These are phyloP conservation scores for Halcyon smyrnensis DNA, from an alignment of 2,797 vertebrate genomes.

Conservation along the genomic window DNA sequence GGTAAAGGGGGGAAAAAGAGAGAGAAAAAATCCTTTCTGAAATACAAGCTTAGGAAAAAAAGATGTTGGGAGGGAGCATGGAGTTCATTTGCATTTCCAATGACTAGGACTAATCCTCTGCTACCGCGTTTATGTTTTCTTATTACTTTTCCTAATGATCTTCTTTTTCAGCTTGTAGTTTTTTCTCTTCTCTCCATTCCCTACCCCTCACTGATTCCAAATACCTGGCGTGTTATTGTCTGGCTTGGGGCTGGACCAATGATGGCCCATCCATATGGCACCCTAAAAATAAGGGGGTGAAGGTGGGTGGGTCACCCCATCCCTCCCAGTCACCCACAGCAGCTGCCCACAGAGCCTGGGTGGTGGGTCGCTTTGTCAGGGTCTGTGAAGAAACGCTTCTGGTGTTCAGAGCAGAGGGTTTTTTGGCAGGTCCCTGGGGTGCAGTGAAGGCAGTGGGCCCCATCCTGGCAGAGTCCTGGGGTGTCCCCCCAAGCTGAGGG, in stretches of 20 bases:
- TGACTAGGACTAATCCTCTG: slow-evolving; percentile 49
- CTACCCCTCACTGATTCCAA: background rate
- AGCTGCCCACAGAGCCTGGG: background rate
- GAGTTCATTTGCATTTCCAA: slow-evolving; percentile 70
- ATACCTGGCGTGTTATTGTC: background rate
- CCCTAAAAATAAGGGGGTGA: background rate
- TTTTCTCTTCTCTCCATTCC: background rate
- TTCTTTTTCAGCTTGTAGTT: background rate
- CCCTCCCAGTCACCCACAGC: too few relatives aligned
- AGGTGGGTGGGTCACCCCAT: too few relatives aligned
- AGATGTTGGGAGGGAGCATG: background rate
- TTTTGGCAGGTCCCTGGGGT: background rate
- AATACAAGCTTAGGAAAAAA: slow-evolving; percentile 17
- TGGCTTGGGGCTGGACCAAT: background rate
- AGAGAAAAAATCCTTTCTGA: slow-evolving; percentile 43
- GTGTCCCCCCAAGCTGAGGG: background rate
- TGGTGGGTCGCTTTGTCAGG: too few relatives aligned
- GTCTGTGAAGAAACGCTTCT: fast-evolving
- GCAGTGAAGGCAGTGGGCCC: fast-evolving
- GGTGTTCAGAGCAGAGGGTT: background rate
- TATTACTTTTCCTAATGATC: slow-evolving; percentile 54
- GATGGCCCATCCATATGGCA: background rate
- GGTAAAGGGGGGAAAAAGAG: background rate
- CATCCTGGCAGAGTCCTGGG: fast-evolving
- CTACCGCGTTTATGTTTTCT: slow-evolving; percentile 27